Evolutionary conservation across 2,888 invertebrate species (phyloP).

Genomic region (Hydraecia micacea): DNA sequence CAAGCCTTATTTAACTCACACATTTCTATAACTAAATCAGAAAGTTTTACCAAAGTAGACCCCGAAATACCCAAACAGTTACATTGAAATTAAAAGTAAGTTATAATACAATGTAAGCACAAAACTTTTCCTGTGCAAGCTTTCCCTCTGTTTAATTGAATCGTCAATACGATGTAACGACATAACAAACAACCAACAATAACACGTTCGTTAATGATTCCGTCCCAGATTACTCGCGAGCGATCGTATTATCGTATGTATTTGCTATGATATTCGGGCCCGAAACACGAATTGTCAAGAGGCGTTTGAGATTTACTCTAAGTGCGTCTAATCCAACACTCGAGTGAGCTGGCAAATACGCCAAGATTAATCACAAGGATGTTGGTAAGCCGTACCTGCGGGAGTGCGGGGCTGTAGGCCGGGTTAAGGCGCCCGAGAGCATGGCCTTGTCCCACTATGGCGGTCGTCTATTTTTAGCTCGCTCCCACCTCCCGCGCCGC

Average conservation of each 20-base stretch:
- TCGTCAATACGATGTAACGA: slow-evolving; percentile 31
- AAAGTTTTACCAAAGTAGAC: slow-evolving; percentile 17
- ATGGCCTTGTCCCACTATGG: slow-evolving; percentile 86
- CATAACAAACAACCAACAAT: slow-evolving; percentile 22
- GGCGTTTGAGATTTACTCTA: slow-evolving; percentile 73
- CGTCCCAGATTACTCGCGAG: slow-evolving; percentile 17
- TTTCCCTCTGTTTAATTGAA: slow-evolving; percentile 29
- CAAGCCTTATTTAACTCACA: slow-evolving; percentile 25
- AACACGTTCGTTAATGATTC: slow-evolving; percentile 22
- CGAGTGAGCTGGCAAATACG: slow-evolving; percentile 78
- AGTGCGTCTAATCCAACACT: slow-evolving; percentile 79
- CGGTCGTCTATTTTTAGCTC: slow-evolving; percentile 87
- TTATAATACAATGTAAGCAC: slow-evolving; percentile 19
- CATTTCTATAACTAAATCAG: background rate
- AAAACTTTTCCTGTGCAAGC: slow-evolving; percentile 25
- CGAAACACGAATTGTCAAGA: slow-evolving; percentile 67
- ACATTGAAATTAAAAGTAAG: slow-evolving; percentile 16
- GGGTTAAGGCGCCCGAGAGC: slow-evolving; percentile 77
- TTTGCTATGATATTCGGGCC: slow-evolving; percentile 55
- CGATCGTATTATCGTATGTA: slow-evolving; percentile 38
- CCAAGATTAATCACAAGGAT: slow-evolving; percentile 85
- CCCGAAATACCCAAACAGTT: slow-evolving; percentile 9
- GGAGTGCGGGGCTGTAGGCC: slow-evolving; percentile 70
- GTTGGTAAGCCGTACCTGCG: slow-evolving; percentile 80
- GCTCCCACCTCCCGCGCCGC: slow-evolving; percentile 71